phyloP scores from a whole-genome alignment of 2,797 vertebrate species.

The Amphiprion clarkii region DNA sequence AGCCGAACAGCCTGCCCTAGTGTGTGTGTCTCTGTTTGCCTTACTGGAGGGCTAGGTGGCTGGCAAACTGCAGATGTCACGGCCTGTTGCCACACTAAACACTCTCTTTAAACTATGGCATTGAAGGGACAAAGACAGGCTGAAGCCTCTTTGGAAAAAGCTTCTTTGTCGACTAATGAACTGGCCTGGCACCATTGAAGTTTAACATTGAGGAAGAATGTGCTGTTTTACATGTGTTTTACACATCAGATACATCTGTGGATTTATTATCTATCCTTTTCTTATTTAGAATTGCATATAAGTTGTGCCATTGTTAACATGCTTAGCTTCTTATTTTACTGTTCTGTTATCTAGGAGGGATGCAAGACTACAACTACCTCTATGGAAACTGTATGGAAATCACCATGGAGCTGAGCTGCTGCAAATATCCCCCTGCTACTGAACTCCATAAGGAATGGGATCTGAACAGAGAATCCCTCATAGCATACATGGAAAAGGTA shows the following conservation, averaged over 20 bases:
- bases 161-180: not conserved
- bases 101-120: conserved; percentile 20
- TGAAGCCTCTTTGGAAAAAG: conserved; percentile 2
- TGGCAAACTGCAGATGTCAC: conserved; percentile 40
- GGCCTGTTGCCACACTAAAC: conserved; percentile 56
- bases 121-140: conserved; percentile 16
- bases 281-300: not conserved
- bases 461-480: conserved; percentile 93
- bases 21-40: conserved; percentile 47
- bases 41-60: conserved; percentile 11
- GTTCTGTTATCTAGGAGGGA: conserved; percentile 88
- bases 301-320: not conserved
- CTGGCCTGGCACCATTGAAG: not conserved
- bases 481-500: conserved; percentile 96
- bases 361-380: conserved; percentile 99
- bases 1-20: conserved; percentile 17
- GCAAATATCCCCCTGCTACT: conserved; percentile 90
- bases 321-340: conserved; percentile 17
- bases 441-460: conserved; percentile 92
- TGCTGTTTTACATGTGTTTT: not conserved
- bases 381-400: conserved; percentile 96
- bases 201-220: not conserved
- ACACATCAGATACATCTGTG: not conserved
- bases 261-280: not conserved
- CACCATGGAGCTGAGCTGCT: conserved; percentile 97